A percentile compares a stretch with the other conserved stretches of the same genome.
Evolutionary conservation across 2,888 invertebrate genomes (phyloP).

Genomic region (Euphydryas editha): DNA sequence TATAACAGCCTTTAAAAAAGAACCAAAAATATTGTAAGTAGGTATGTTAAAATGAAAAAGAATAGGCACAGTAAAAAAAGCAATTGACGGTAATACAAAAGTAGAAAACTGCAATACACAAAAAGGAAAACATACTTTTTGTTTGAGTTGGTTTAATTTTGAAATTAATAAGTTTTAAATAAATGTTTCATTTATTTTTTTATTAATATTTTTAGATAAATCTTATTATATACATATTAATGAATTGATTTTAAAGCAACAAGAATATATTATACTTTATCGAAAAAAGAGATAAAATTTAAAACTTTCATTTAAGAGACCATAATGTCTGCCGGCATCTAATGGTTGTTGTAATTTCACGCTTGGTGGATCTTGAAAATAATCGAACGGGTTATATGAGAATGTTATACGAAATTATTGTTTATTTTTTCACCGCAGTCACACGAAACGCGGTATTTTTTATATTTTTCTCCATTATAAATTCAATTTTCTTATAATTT

Average conservation of each 20-base stretch:
- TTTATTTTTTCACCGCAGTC: conserved; percentile 27
- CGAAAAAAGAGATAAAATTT: conserved; percentile 10
- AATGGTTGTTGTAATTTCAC: conserved; percentile 61
- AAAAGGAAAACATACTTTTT: no score
- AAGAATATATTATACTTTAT: not conserved
- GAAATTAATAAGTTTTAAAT: no score
- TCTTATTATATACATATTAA: no score
- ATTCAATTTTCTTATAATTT: conserved; percentile 4
- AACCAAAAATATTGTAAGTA: no score
- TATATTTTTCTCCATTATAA: conserved; percentile 7
- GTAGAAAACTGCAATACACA: no score
- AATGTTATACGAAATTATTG: conserved; percentile 40
- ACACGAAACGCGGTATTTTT: not conserved
- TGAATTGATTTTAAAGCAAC: not conserved
- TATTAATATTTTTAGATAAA: no score
- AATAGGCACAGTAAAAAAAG: no score
- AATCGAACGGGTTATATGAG: conserved; percentile 46
- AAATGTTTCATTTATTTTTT: no score
- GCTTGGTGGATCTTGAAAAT: conserved; percentile 58
- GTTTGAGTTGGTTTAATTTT: no score
- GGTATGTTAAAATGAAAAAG: no score
- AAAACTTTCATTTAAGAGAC: conserved; percentile 24
- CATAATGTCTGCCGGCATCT: conserved; percentile 36
- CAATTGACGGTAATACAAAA: no score
- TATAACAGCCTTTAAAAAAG: no score